Evolutionary conservation across 2,113 vertebrate species (phyloP).

Genomic region (Lagopus muta): DNA sequence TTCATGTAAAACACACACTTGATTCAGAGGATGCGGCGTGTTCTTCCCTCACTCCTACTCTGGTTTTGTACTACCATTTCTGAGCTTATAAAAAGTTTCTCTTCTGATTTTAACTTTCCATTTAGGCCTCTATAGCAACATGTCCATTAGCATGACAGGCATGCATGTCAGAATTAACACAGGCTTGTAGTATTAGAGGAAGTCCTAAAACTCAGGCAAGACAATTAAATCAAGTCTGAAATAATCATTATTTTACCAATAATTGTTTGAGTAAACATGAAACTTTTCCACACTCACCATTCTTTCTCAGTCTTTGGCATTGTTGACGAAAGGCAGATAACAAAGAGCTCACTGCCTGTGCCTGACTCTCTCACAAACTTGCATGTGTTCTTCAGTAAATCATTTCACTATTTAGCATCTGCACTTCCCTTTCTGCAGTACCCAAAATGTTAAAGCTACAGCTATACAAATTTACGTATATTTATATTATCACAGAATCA

Average conservation of each 20-base stretch:
- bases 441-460: background rate
- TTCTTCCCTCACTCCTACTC: background rate
- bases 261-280: background rate
- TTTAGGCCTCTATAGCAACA: background rate
- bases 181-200: too few species aligned
- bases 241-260: background rate
- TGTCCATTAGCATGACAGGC: fast-evolving
- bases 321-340: background rate
- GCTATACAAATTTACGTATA: background rate
- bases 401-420: background rate
- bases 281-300: background rate
- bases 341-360: background rate
- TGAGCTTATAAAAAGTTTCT: background rate
- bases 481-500: background rate
- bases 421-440: background rate
- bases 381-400: background rate
- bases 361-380: background rate
- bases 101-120: background rate
- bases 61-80: background rate
- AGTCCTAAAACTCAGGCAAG: background rate
- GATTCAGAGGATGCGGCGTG: background rate
- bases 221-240: background rate
- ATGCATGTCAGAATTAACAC: background rate
- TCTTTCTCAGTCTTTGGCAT: background rate
- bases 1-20: background rate